Conservation (phyloP, 1,140 invertebrate species). For the Leptoteleia sp. region DNA sequence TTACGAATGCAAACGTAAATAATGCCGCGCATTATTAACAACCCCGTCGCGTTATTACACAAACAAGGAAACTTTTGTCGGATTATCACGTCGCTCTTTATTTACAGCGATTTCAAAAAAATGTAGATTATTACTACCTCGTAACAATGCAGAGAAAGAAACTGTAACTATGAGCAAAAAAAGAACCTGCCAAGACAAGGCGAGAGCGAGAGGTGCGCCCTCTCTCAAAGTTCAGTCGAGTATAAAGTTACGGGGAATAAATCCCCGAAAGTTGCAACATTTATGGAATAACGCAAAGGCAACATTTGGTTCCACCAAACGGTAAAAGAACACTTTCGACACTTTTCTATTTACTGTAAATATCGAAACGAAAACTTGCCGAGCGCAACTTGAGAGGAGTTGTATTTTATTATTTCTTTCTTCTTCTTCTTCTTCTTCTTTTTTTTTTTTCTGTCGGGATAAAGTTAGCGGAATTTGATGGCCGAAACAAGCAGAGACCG, state of each 20-base stretch:
- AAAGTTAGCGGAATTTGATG: background rate
- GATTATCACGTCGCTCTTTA: too few species aligned
- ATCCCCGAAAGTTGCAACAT: slow-evolving; percentile 48
- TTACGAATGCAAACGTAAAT: too few species aligned
- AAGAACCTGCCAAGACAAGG: slow-evolving; percentile 5
- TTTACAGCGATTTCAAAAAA: too few species aligned
- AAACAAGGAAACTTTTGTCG: too few species aligned
- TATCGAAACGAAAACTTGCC: slow-evolving; percentile 28
- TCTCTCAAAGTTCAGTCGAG: slow-evolving; percentile 25
- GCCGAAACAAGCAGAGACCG: background rate
- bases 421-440: too few species aligned
- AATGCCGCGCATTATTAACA: too few species aligned
- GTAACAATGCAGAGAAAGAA: too few species aligned
- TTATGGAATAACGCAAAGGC: slow-evolving; percentile 42
- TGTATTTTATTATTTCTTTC: too few species aligned
- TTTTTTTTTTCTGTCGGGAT: too few species aligned
- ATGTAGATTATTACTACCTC: too few species aligned
- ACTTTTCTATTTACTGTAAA: slow-evolving; percentile 55
- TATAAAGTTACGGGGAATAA: slow-evolving; percentile 52
- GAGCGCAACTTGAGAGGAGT: background rate
- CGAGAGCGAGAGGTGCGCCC: slow-evolving; percentile 14
- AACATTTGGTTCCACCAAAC: slow-evolving; percentile 39
- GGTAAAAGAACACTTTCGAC: slow-evolving; percentile 46
- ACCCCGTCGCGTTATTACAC: too few species aligned
- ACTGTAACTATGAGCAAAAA: too few species aligned